phyloP scores from a whole-genome alignment of 1,140 invertebrate species.

The Bombus balteatus region DNA sequence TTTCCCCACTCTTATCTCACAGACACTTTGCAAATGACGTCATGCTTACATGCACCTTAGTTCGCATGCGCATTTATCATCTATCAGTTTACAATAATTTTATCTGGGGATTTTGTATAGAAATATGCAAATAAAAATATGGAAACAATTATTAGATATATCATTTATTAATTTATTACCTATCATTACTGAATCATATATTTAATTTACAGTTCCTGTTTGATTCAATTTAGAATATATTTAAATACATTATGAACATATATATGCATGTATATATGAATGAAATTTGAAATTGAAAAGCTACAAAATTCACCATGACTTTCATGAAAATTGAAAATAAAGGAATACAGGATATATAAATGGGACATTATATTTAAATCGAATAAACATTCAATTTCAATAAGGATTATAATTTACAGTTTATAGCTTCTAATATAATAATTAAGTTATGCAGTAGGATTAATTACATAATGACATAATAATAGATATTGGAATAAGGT shows the following conservation, averaged over 20 bases:
- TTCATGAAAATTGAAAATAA: not conserved
- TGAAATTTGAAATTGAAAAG: not conserved
- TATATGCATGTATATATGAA: not conserved
- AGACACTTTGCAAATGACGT: constrained; percentile 63
- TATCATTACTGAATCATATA: not conserved
- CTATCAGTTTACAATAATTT: constrained; percentile 5
- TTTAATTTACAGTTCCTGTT: not conserved
- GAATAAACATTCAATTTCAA: not conserved
- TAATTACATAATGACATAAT: not conserved
- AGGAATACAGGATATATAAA: not conserved
- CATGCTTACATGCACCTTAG: constrained; percentile 24
- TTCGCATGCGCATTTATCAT: constrained; percentile 30
- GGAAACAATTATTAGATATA: not conserved
- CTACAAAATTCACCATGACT: not conserved
- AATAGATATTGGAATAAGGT: not conserved
- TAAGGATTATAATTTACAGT: not conserved
- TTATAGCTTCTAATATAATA: not conserved
- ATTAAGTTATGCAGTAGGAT: not conserved
- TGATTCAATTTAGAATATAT: not conserved
- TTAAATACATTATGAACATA: not conserved
- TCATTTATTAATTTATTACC: not conserved
- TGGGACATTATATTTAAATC: not conserved
- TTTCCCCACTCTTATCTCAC: constrained; percentile 1
- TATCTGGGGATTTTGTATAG: not conserved
- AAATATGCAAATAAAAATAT: not conserved